Evolutionary conservation across 2,113 vertebrate species (phyloP).

Genomic region (Girardinichthys multiradiatus): DNA sequence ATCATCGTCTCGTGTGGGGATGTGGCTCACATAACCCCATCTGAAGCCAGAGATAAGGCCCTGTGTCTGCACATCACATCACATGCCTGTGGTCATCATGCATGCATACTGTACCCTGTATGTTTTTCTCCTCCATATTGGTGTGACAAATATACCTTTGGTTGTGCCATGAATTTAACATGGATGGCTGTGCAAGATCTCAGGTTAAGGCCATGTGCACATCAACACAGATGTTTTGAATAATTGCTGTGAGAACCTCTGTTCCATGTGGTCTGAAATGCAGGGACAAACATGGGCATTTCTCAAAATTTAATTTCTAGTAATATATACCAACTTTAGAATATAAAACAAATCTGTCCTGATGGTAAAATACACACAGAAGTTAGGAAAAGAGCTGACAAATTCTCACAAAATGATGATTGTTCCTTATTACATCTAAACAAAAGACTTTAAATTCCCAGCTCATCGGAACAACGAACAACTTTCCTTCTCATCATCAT

Average conservation of each 20-base stretch:
- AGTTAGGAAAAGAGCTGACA: not conserved
- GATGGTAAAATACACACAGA: not conserved
- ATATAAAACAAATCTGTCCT: not conserved
- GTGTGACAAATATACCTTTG: slow-evolving; percentile 37
- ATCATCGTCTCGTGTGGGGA: slow-evolving; percentile 34
- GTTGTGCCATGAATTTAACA: slow-evolving; percentile 19
- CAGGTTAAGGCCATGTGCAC: not conserved
- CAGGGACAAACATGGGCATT: not conserved
- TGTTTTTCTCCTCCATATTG: not conserved
- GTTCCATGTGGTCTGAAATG: no score
- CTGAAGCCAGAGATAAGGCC: slow-evolving; percentile 59
- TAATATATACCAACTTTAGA: not conserved
- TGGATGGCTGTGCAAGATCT: not conserved
- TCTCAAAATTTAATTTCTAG: not conserved
- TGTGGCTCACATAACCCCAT: slow-evolving; percentile 54
- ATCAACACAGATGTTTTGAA: not conserved
- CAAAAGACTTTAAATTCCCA: slow-evolving; percentile 22
- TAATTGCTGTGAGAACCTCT: not conserved
- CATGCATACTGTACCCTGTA: not conserved
- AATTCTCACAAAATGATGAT: not conserved
- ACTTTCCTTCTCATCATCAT: slow-evolving; percentile 27
- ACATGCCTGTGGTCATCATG: slow-evolving; percentile 32
- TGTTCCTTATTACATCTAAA: slow-evolving; percentile 18
- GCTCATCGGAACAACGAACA: slow-evolving; percentile 32
- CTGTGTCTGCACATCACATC: slow-evolving; percentile 30